A percentile compares a stretch with the other conserved stretches of the same genome.
These are phyloP conservation scores for Drosophila mercatorum DNA, from an alignment of 2,888 invertebrate species.

Conservation along the genomic window DNA sequence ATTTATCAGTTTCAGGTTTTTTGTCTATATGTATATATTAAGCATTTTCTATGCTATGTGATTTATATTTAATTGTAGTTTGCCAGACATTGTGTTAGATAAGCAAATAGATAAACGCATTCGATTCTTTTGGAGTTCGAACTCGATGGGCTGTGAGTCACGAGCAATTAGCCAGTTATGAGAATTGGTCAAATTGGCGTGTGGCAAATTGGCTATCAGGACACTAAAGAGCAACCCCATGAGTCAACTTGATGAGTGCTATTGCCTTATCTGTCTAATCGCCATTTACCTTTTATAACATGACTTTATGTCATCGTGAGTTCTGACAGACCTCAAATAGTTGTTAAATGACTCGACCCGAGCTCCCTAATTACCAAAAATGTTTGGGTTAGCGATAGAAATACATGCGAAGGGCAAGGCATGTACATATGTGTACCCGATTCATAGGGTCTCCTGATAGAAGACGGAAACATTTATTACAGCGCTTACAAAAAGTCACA, in stretches of 20 bases:
- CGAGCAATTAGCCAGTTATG: slow-evolving; percentile 15
- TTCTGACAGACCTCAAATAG: not conserved
- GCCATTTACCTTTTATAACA: not conserved
- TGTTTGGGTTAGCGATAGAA: not conserved
- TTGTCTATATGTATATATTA: not conserved
- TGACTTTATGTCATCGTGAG: not conserved
- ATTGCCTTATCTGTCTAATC: not conserved
- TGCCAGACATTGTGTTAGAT: slow-evolving; percentile 5
- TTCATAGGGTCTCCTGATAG: slow-evolving; percentile 7
- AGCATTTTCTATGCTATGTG: not conserved
- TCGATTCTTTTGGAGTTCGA: not conserved
- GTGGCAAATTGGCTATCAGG: not conserved
- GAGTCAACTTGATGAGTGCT: slow-evolving; percentile 2
- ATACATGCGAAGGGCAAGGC: not conserved
- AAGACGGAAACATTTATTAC: slow-evolving; percentile 1
- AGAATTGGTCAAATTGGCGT: not conserved
- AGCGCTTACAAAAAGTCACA: not conserved
- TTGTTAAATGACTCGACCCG: not conserved
- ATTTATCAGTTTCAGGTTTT: not conserved
- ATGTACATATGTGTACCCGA: not conserved
- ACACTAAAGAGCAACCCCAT: not conserved
- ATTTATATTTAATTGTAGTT: slow-evolving; percentile 8
- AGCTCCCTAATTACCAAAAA: slow-evolving; percentile 1
- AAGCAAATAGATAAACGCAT: slow-evolving; percentile 24
- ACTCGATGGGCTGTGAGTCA: slow-evolving; percentile 22